Evolutionary conservation across 2,113 vertebrate genomes (phyloP).

Genomic region (Cyprinodon tularosa): DNA sequence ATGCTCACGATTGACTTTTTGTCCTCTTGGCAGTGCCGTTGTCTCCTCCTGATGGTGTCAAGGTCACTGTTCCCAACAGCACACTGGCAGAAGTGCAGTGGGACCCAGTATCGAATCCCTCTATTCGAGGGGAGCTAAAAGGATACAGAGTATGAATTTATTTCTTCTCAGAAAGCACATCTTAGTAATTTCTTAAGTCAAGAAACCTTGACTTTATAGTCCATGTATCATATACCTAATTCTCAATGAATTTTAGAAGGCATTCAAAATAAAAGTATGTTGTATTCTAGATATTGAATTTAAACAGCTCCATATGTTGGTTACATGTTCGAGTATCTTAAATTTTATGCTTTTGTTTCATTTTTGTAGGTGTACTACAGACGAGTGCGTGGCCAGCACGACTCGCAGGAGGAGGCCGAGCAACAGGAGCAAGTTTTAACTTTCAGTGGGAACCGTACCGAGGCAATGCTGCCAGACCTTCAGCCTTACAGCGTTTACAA

Average conservation of each 20-base stretch:
- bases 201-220: not conserved
- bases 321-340: not conserved
- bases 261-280: too few species aligned
- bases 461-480: slow-evolving; percentile 87
- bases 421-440: slow-evolving; percentile 85
- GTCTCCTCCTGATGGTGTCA: slow-evolving; percentile 86
- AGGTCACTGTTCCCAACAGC: slow-evolving; percentile 86
- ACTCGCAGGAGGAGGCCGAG: slow-evolving; percentile 75
- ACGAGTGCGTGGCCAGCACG: slow-evolving; percentile 81
- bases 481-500: slow-evolving; percentile 89
- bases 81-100: slow-evolving; percentile 91
- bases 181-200: not conserved
- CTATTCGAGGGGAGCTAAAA: slow-evolving; percentile 87
- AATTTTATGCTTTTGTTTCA: not conserved
- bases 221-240: too few species aligned
- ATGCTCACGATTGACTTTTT: not conserved
- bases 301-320: not conserved
- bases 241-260: too few species aligned
- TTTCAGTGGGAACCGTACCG: slow-evolving; percentile 87
- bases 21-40: slow-evolving; percentile 82
- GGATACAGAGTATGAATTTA: slow-evolving; percentile 87
- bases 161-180: not conserved
- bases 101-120: slow-evolving; percentile 85
- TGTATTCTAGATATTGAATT: not conserved
- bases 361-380: slow-evolving; percentile 87